A percentile compares a stretch with the other conserved stretches of the same genome.
These are phyloP conservation scores for Hartigia nigra DNA, from an alignment of 2,888 invertebrate genomes.

Conservation along the genomic window DNA sequence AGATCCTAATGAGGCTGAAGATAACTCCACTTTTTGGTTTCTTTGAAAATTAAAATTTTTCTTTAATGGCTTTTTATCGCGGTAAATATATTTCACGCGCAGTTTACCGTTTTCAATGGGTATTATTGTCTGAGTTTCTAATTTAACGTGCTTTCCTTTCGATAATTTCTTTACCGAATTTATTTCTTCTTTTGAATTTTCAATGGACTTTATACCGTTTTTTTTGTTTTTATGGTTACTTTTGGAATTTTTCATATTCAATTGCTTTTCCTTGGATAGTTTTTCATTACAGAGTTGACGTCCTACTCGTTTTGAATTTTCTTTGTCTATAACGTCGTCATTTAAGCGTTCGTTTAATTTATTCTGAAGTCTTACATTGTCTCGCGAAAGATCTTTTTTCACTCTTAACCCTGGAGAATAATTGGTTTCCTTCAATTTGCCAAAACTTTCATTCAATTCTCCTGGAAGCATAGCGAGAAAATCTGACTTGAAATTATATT, in stretches of 20 bases:
- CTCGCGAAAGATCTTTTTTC: not conserved
- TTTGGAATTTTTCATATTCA: not conserved
- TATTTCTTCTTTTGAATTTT: not conserved
- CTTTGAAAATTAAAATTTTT: constrained; percentile 19
- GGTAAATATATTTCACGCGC: constrained; percentile 26
- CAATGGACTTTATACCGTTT: not conserved
- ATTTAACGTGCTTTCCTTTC: not conserved
- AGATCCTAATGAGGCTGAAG: not conserved
- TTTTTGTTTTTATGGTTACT: too few relatives aligned
- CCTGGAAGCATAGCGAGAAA: not conserved
- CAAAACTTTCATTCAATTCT: not conserved
- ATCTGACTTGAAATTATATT: not conserved
- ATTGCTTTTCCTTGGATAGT: not conserved
- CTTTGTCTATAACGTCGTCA: not conserved
- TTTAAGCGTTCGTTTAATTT: not conserved
- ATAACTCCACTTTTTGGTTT: constrained; percentile 20
- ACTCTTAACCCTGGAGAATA: constrained; percentile 4
- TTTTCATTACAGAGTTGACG: constrained; percentile 1
- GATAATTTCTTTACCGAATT: not conserved
- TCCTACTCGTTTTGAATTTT: constrained; percentile 6
- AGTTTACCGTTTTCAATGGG: constrained; percentile 22
- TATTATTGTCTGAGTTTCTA: constrained; percentile 21
- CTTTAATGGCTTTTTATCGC: constrained; percentile 5
- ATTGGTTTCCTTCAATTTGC: constrained; percentile 1
- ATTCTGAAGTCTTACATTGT: not conserved